Evolutionary conservation across 2,797 vertebrate genomes (phyloP), one percentile per base, ranked within the genome.

Genomic region (Vireo griseus): DNA sequence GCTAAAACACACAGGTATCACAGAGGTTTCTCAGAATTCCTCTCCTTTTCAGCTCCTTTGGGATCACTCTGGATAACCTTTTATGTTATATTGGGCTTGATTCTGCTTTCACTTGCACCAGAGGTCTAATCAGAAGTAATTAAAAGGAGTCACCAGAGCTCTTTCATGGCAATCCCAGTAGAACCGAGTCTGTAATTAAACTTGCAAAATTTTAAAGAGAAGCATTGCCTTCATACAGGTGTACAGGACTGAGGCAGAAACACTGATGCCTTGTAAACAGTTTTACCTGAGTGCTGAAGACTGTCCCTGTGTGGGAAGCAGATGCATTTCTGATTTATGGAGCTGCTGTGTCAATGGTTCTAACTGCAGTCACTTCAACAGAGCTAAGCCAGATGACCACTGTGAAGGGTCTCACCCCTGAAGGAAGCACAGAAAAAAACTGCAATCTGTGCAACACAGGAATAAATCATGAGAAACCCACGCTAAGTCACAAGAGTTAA

Each of bases 161-260:
- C 61, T 76, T 73, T 58, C 35, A 47, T 22, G 15, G 74, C 57
- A 86, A 83, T 75, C 81, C 81, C 81, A 69, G 35, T 9, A 83
- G 85, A 88, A 81, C n/a, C 7, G 33, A 72, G 47, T 21, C 62
- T 77, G 48, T 91, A 90, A 94, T 90, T 87, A 92, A 92, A 66
- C 54, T 40, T 80, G 79, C 26, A 76, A 17, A 66, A 42, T 84
- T 88, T 81, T 51, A 47, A 72, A 76, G 44, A 47, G 26, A 52
- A 79, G 26, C 48, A 59, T 13, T 91, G 73, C n/a, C 35, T 75
- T 67, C 7, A 20, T 63, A 67, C 40, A 92, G 73, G 73, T 90
- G 76, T 42, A 31, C 35, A 80, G 63, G 65, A 82, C 57, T 24
- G 42, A 68, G 61, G 44, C n/a, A 86, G 67, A 55, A 75, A 54